Evolutionary conservation across 2,797 vertebrate species (phyloP), one percentile per base, ranked within the genome.

Genomic region (Botia almorhae): DNA sequence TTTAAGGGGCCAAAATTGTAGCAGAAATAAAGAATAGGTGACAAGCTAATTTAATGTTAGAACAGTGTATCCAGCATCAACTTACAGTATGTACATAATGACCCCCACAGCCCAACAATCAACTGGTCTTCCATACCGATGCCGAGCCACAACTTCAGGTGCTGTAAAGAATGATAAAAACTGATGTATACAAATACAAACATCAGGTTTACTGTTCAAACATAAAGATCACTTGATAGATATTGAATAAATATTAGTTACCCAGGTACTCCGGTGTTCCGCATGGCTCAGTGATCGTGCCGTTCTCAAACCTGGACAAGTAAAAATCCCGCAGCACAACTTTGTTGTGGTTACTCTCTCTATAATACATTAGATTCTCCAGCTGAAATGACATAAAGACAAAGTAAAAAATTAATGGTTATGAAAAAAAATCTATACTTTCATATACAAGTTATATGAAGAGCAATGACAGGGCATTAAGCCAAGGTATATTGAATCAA

Each of bases 61-160:
- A 11, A 19, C 13, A 26, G 6, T 71, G 58, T 58, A 39, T 68
- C 0, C 21, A 55, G 81, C 65, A 64, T 21, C 84, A 83, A 94
- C 95, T 96, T 85, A 96, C 95, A 96, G 91, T 87, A 96, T 96
- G 84, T 83, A 96, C 95, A 94, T 96, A 71, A 96, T 94, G 73
- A 96, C 95, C 56, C 95, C 95, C 68, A 96, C 94, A 17, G 95
- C 95, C 95, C 95, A 96, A 88, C 95, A 96, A 90, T 96, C 95
- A 77, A 96, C 95, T 23, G 95, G 95, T 19, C 94, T 94, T 68
- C 95, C 95, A 64, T 96, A 96, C 36, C 95, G 90, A 79, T 96
- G 95, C 58, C 95, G 92, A 69, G 95, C 94, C 73, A 96, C 95
- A 76, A 96, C 95, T 84, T 96, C 95, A 12, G 95, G 95, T 72